Evolutionary conservation across 2,113 vertebrate species (phyloP).

Genomic region (Nicator chloris): DNA sequence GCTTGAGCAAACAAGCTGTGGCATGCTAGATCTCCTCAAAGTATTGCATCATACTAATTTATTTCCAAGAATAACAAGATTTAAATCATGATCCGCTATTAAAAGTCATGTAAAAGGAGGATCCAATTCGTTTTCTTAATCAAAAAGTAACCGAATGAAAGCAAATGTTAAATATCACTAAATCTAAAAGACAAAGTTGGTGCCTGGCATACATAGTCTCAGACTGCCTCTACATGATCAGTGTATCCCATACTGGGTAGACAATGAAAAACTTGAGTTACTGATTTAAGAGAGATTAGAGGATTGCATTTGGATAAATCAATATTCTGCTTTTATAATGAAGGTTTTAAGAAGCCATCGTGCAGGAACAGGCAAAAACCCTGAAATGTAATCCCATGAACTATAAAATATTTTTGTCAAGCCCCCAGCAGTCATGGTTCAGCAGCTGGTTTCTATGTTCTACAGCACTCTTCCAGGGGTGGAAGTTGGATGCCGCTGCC

Average conservation of each 20-base stretch:
- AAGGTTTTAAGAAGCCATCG: background rate
- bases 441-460: background rate
- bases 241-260: background rate
- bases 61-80: background rate
- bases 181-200: background rate
- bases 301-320: background rate
- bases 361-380: background rate
- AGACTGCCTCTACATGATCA: background rate
- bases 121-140: background rate
- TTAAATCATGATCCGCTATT: background rate
- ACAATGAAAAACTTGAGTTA: background rate
- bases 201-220: background rate
- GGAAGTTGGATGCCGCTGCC: background rate
- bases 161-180: background rate
- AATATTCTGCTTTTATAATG: background rate
- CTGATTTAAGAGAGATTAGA: background rate
- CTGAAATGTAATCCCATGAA: background rate
- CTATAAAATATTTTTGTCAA: background rate
- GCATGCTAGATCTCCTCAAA: background rate
- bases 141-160: background rate
- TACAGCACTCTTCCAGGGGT: background rate
- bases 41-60: background rate
- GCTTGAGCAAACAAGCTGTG: background rate
- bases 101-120: background rate
- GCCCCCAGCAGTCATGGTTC: background rate